Conservation (phyloP, 2,113 vertebrate species). For the Corythornis madagascariensis region DNA sequence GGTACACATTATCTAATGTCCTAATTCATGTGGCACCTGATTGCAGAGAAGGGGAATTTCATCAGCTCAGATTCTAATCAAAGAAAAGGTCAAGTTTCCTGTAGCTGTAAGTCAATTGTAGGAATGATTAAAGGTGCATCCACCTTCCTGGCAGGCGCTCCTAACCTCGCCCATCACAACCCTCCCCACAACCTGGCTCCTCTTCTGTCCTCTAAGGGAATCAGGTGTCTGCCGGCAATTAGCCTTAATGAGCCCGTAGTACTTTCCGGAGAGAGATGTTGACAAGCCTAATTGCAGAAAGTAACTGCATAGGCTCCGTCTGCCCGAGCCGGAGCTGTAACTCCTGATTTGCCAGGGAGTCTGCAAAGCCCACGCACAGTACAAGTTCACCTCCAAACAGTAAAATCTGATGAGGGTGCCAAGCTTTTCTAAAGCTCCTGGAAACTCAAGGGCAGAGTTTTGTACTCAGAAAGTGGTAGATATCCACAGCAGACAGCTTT, state of each 20-base stretch:
- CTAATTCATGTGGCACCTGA: conserved; percentile 23
- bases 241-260: conserved; percentile 51
- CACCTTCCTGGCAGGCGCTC: conserved; percentile 8
- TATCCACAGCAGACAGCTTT: not conserved
- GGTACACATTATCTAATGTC: conserved; percentile 14
- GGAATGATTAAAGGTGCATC: conserved; percentile 55
- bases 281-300: conserved; percentile 47
- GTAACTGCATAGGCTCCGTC: not conserved
- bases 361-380: not conserved
- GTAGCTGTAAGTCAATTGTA: conserved; percentile 33
- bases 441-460: not conserved
- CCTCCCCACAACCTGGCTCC: not conserved
- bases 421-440: not conserved
- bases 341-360: not conserved
- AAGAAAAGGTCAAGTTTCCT: conserved; percentile 63
- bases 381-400: not conserved
- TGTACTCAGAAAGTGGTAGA: not conserved
- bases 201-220: not conserved
- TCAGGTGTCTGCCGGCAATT: conserved; percentile 53
- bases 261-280: conserved; percentile 18
- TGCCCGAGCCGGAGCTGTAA: not conserved
- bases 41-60: conserved; percentile 35
- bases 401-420: not conserved
- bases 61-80: conserved; percentile 58
- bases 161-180: not conserved